Evolutionary conservation across 2,888 invertebrate species (phyloP).

Genomic region (Automeris io): DNA sequence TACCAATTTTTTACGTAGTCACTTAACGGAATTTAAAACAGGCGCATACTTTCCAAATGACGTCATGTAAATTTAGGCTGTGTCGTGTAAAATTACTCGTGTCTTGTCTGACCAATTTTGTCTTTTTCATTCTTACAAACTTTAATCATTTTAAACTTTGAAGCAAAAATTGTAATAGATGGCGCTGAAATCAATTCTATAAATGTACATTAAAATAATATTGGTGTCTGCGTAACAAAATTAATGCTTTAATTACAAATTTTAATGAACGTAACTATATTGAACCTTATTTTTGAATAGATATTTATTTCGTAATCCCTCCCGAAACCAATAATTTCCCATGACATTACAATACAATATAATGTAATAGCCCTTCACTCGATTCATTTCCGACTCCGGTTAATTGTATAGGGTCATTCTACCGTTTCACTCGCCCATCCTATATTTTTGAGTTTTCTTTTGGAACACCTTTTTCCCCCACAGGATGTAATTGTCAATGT

Average conservation of each 20-base stretch:
- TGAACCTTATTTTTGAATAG: neutral
- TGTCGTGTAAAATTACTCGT: constrained; percentile 27
- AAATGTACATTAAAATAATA: too few relatives aligned
- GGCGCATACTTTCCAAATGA: constrained; percentile 65
- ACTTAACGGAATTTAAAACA: constrained; percentile 56
- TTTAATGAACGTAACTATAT: too few relatives aligned
- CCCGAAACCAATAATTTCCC: constrained; percentile 17
- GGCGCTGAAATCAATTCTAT: too few relatives aligned
- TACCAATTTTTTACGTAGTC: constrained; percentile 24
- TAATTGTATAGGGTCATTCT: constrained; percentile 52
- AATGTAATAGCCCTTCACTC: constrained; percentile 35
- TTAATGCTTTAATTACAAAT: too few relatives aligned
- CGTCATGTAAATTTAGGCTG: constrained; percentile 59
- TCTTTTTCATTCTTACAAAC: constrained; percentile 15
- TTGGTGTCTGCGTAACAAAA: too few relatives aligned
- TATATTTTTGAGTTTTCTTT: constrained; percentile 52
- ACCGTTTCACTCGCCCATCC: constrained; percentile 64
- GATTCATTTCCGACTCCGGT: constrained; percentile 49
- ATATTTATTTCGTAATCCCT: neutral
- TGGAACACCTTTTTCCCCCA: constrained; percentile 45
- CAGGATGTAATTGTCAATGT: constrained; percentile 47
- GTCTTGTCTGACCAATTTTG: constrained; percentile 21
- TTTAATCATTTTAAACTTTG: neutral
- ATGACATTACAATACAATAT: constrained; percentile 26
- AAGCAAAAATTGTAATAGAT: neutral